Percentiles rank a stretch among this genome's conserved stretches.
Conservation (phyloP, 2,113 vertebrate species). For the Oryzias javanicus region DNA sequence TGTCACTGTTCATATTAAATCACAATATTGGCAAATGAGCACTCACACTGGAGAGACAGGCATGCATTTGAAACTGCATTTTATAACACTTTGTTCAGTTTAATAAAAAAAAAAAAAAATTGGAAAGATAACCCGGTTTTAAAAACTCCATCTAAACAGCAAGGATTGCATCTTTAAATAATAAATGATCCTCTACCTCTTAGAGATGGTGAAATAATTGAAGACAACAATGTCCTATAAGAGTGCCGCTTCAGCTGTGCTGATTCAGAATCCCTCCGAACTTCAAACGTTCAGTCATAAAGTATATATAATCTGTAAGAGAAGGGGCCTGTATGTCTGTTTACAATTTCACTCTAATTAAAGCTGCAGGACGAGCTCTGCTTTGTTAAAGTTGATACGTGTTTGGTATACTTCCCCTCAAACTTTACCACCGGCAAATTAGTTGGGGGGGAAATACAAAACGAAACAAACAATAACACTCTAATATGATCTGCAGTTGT, state of each 20-base stretch:
- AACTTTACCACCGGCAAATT: slow-evolving; percentile 75
- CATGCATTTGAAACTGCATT: slow-evolving; percentile 70
- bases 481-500: slow-evolving; percentile 72
- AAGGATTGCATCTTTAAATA: slow-evolving; percentile 82
- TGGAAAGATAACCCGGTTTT: slow-evolving; percentile 75
- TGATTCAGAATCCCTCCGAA: slow-evolving; percentile 78
- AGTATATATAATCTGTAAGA: slow-evolving; percentile 79
- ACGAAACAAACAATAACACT: slow-evolving; percentile 78
- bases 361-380: slow-evolving; percentile 67
- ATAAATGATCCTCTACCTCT: slow-evolving; percentile 80
- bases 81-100: slow-evolving; percentile 81
- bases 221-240: slow-evolving; percentile 82
- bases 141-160: slow-evolving; percentile 78
- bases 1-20: slow-evolving; percentile 72
- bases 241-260: slow-evolving; percentile 70
- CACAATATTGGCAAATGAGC: slow-evolving; percentile 72
- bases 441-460: slow-evolving; percentile 63
- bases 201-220: slow-evolving; percentile 80
- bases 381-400: slow-evolving; percentile 74
- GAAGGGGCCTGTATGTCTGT: slow-evolving; percentile 71
- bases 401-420: slow-evolving; percentile 69
- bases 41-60: slow-evolving; percentile 58
- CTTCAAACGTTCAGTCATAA: slow-evolving; percentile 83
- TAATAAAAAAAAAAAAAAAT: slow-evolving; percentile 75
- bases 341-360: slow-evolving; percentile 81